These are phyloP conservation scores for Xanthia togata DNA, from an alignment of 2,888 invertebrate species.

Conservation along the genomic window DNA sequence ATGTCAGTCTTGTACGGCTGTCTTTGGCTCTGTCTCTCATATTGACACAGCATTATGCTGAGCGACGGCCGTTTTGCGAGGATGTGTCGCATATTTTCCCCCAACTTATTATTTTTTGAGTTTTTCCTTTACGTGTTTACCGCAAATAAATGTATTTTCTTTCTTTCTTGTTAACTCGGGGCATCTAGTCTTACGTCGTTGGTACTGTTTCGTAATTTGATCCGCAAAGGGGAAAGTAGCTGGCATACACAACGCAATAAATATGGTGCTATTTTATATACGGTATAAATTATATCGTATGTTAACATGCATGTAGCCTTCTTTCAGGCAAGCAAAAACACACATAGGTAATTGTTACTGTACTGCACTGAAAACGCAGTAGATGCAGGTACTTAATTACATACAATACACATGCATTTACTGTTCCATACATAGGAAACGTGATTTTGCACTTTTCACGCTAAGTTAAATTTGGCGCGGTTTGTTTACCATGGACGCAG, in stretches of 20 bases:
- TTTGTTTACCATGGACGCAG: neutral
- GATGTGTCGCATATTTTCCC: too few species aligned
- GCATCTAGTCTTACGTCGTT: too few species aligned
- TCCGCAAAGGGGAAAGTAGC: neutral
- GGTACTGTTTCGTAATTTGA: too few species aligned
- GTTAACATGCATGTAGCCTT: neutral
- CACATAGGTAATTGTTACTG: neutral
- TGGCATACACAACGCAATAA: neutral
- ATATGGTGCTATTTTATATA: neutral
- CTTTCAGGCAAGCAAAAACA: neutral
- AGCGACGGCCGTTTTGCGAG: too few species aligned
- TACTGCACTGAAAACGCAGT: slow-evolving; percentile 6
- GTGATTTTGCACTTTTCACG: slow-evolving; percentile 41
- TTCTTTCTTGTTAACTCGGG: too few species aligned
- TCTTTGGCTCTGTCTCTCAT: too few species aligned
- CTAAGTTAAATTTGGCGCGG: neutral
- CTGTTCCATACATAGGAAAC: slow-evolving; percentile 28
- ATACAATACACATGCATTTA: slow-evolving; percentile 35
- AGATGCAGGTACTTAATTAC: slow-evolving; percentile 21
- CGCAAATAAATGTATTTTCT: too few species aligned
- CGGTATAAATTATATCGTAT: neutral
- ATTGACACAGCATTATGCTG: too few species aligned
- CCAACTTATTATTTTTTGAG: too few species aligned
- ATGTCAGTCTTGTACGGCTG: neutral
- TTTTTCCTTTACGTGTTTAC: too few species aligned